phyloP scores from a whole-genome alignment of 2,113 vertebrate species.

The Crypturellus undulatus region DNA sequence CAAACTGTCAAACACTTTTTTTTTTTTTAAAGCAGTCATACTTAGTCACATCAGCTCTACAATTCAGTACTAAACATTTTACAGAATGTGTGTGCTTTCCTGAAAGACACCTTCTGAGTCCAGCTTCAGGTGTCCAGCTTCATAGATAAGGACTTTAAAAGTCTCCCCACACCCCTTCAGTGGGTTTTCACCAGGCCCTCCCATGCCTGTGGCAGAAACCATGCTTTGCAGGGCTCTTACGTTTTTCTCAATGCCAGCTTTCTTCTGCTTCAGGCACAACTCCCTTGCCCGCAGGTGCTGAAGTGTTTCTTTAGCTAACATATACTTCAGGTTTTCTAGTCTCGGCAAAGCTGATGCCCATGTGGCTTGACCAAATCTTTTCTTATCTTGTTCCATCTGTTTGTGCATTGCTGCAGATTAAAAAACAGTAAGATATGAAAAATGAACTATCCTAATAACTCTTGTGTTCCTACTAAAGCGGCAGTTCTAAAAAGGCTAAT shows the following conservation, averaged over 20 bases:
- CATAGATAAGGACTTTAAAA: neutral
- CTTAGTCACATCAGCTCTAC: neutral
- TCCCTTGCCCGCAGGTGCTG: constrained; percentile 91
- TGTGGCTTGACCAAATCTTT: constrained; percentile 88
- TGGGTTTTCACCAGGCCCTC: constrained; percentile 2
- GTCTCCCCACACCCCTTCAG: neutral
- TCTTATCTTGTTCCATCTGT: constrained; percentile 90
- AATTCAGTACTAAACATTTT: too few relatives aligned
- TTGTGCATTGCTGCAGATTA: constrained; percentile 87
- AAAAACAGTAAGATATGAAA: neutral
- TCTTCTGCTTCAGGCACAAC: constrained; percentile 89
- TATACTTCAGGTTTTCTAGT: constrained; percentile 87
- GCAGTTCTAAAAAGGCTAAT: neutral
- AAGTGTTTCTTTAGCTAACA: constrained; percentile 91
- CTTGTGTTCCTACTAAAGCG: neutral
- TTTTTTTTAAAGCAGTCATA: neutral
- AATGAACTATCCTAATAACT: neutral
- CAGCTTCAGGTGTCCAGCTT: neutral
- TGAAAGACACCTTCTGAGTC: neutral
- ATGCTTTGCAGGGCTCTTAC: constrained; percentile 69
- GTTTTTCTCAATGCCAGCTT: constrained; percentile 78
- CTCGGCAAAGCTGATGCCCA: constrained; percentile 90
- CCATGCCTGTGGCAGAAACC: neutral
- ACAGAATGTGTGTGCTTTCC: neutral
- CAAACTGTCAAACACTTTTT: neutral